A percentile compares a stretch with the other conserved stretches of the same genome.
Evolutionary conservation across 2,113 vertebrate genomes (phyloP).

Genomic region (Nibea coibor): DNA sequence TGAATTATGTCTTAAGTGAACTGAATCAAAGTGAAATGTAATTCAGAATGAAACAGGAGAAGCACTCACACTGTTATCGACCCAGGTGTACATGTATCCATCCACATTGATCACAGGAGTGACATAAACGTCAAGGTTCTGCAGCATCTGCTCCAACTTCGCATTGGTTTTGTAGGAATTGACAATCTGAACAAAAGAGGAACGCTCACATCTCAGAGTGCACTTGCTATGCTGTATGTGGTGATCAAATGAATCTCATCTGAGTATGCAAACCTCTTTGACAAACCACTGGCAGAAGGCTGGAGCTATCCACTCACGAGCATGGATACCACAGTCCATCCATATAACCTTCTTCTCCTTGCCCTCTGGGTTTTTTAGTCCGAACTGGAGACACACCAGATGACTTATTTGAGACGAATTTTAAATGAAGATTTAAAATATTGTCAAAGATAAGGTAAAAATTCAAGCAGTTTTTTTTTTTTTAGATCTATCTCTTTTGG

Average conservation of each 20-base stretch:
- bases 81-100: slow-evolving; percentile 84
- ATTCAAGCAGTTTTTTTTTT: background rate
- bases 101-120: slow-evolving; percentile 86
- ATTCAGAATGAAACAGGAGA: background rate
- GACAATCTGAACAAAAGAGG: slow-evolving; percentile 73
- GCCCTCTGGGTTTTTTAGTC: slow-evolving; percentile 68
- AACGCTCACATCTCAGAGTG: background rate
- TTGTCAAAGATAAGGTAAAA: background rate
- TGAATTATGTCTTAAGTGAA: background rate
- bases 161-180: slow-evolving; percentile 76
- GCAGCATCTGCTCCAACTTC: slow-evolving; percentile 75
- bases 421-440: background rate
- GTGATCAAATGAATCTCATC: too few relatives aligned
- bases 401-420: background rate
- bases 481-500: background rate
- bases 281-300: slow-evolving; percentile 91
- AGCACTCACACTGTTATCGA: slow-evolving; percentile 65
- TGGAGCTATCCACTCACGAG: slow-evolving; percentile 87
- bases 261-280: slow-evolving; percentile 82
- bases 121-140: slow-evolving; percentile 84
- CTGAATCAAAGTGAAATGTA: background rate
- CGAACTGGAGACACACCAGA: slow-evolving; percentile 76
- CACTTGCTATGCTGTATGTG: background rate
- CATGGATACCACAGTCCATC: slow-evolving; percentile 89
- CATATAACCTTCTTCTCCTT: slow-evolving; percentile 85